Conservation (phyloP, 2,888 invertebrate genomes). For the Polymixis lichenea region DNA sequence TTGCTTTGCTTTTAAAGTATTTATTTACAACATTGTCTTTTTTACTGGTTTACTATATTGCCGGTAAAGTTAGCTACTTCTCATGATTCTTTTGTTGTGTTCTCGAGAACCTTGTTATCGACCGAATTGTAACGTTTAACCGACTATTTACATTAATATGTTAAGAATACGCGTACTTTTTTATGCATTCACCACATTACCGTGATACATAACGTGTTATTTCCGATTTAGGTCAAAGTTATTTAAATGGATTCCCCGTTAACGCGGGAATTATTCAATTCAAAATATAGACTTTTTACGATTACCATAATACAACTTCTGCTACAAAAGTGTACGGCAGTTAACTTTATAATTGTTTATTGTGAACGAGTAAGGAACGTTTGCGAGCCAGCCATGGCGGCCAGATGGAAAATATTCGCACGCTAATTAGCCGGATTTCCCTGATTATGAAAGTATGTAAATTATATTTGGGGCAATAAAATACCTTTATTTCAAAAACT, state of each 20-base stretch:
- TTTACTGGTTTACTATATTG: constrained; percentile 70
- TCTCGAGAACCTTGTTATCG: constrained; percentile 48
- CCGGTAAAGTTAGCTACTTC: constrained; percentile 61
- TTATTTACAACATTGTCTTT: constrained; percentile 78
- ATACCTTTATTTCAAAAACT: constrained; percentile 49
- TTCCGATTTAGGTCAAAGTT: constrained; percentile 61
- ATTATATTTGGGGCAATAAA: constrained; percentile 69
- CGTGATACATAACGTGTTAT: constrained; percentile 44
- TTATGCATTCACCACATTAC: constrained; percentile 43
- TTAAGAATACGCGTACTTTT: constrained; percentile 46
- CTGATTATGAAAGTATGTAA: constrained; percentile 76
- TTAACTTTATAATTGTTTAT: constrained; percentile 70
- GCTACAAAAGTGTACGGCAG: constrained; percentile 67
- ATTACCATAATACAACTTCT: constrained; percentile 60
- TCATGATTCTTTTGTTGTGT: constrained; percentile 61
- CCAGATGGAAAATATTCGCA: constrained; percentile 72
- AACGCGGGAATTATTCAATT: constrained; percentile 69
- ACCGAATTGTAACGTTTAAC: constrained; percentile 52
- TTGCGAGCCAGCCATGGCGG: constrained; percentile 68
- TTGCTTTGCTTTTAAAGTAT: constrained; percentile 83
- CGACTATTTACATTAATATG: constrained; percentile 51
- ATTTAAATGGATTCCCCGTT: constrained; percentile 71
- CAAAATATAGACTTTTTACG: constrained; percentile 62
- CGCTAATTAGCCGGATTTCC: constrained; percentile 79
- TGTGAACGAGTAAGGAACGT: constrained; percentile 56